Evolutionary conservation across 2,888 invertebrate species (phyloP).

Genomic region (Campoplex capitator): DNA sequence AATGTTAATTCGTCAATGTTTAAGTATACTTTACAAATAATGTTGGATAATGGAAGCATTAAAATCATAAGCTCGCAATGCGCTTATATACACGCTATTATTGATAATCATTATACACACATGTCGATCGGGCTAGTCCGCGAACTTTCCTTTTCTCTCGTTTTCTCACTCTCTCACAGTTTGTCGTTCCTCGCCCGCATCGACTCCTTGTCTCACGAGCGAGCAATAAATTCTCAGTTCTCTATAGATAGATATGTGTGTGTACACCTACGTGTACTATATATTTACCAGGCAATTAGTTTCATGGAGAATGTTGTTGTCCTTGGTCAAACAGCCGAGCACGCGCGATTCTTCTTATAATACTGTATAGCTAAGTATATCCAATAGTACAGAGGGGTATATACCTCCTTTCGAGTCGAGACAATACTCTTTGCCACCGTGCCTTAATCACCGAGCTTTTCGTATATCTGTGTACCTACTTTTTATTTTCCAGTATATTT

Average conservation of each 20-base stretch:
- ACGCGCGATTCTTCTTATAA: slow-evolving; percentile 76
- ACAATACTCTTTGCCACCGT: slow-evolving; percentile 67
- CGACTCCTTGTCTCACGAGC: slow-evolving; percentile 67
- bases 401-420: slow-evolving; percentile 56
- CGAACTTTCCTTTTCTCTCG: slow-evolving; percentile 38
- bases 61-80: slow-evolving; percentile 74
- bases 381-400: slow-evolving; percentile 58
- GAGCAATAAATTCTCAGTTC: slow-evolving; percentile 72
- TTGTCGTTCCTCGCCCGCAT: slow-evolving; percentile 69
- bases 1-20: slow-evolving; percentile 36
- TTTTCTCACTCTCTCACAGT: slow-evolving; percentile 50
- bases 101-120: slow-evolving; percentile 7
- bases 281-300: slow-evolving; percentile 84
- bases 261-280: slow-evolving; percentile 73
- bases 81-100: slow-evolving; percentile 60
- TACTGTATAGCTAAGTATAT: slow-evolving; percentile 59
- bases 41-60: slow-evolving; percentile 78
- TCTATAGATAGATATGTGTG: slow-evolving; percentile 70
- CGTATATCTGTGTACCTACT: background rate
- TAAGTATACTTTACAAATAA: slow-evolving; percentile 60
- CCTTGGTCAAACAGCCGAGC: slow-evolving; percentile 81
- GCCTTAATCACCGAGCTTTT: slow-evolving; percentile 35
- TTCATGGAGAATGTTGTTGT: slow-evolving; percentile 84
- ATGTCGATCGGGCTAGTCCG: background rate
- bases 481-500: slow-evolving; percentile 12